A percentile compares a stretch with the other conserved stretches of the same genome.
Evolutionary conservation across 2,113 vertebrate genomes (phyloP).

Genomic region (Xiphias gladius): DNA sequence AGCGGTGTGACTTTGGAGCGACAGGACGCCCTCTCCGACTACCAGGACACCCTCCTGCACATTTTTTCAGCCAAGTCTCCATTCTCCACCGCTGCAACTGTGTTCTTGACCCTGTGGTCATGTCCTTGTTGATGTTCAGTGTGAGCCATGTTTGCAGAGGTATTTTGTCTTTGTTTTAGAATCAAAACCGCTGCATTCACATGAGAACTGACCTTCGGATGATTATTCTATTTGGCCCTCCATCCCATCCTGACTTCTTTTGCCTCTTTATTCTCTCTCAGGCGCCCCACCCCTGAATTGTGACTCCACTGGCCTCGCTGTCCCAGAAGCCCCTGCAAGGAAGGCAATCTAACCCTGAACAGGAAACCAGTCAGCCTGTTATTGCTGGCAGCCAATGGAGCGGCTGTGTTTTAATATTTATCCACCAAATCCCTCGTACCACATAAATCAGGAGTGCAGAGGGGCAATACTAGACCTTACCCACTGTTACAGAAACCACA

Average conservation of each 20-base stretch:
- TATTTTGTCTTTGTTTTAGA: conserved; percentile 29
- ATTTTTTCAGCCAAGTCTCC: not conserved
- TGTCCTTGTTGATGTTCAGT: conserved; percentile 21
- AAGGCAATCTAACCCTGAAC: conserved; percentile 73
- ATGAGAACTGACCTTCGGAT: conserved; percentile 28
- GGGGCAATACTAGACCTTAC: conserved; percentile 61
- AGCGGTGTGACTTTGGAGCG: conserved; percentile 10
- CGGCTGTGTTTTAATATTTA: conserved; percentile 81
- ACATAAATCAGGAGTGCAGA: conserved; percentile 77
- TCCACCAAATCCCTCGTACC: conserved; percentile 72
- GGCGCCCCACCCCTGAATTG: conserved; percentile 13
- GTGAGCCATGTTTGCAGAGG: conserved; percentile 2
- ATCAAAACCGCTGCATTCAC: conserved; percentile 15
- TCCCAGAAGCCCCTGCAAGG: conserved; percentile 56
- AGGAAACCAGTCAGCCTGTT: conserved; percentile 81
- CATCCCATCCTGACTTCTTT: not conserved
- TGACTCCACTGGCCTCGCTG: conserved; percentile 29
- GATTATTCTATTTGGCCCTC: conserved; percentile 25
- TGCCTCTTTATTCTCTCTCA: conserved; percentile 27
- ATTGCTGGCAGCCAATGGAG: conserved; percentile 77
- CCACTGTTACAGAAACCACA: conserved; percentile 68
- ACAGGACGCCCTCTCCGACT: conserved; percentile 23
- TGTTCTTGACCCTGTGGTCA: conserved; percentile 31
- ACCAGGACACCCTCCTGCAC: conserved; percentile 22
- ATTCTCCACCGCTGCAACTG: not conserved